Evolutionary conservation across 2,888 invertebrate genomes (phyloP), one percentile per base, ranked within the genome.

Genomic region (Spilosoma lubricipeda): DNA sequence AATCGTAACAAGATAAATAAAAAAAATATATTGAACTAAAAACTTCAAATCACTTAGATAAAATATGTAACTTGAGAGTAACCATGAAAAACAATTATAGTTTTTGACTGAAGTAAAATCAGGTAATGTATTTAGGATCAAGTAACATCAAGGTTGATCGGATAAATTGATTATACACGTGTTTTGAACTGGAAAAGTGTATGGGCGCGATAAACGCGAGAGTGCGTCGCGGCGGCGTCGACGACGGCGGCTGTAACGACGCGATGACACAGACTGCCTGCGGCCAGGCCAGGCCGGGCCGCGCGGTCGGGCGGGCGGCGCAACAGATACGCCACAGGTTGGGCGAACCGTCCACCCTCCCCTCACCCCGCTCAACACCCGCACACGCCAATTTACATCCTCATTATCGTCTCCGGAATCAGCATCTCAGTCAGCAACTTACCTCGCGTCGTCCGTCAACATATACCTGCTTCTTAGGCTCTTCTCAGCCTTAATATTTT

Each of bases 281-380:
- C 81, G 81, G 82, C 78, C 83, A 82, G 85, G 85, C 79, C 84
- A 85, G 85, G 87, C 86, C 87, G 85, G 85, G 83, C 82, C 87
- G 88, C 85, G 82, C 84, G 84, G 78, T 79, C 79, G 88, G 89
- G 88, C 90, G 91, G 92, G 91, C 90, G 90, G 92, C 94, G 95
- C 95, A 95, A 95, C 95, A 95, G 95, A 94, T 94, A 94, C 93
- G 95, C 95, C 90, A 95, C 95, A 95, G 95, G 95, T 95, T 93
- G 93, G 92, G 91, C 91, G 93, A 93, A 93, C 93, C 92, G 93
- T 92, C 88, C 90, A 87, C 89, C 89, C 88, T 85, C 85, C 79
- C 82, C 87, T 86, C 79, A 74, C 86, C 83, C 86, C 85, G 76
- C 86, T 84, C 79, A 70, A 79, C 82, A 77, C 85, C 90, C 90